Conservation (phyloP, 2,113 vertebrate genomes). For the Suncus etruscus region DNA sequence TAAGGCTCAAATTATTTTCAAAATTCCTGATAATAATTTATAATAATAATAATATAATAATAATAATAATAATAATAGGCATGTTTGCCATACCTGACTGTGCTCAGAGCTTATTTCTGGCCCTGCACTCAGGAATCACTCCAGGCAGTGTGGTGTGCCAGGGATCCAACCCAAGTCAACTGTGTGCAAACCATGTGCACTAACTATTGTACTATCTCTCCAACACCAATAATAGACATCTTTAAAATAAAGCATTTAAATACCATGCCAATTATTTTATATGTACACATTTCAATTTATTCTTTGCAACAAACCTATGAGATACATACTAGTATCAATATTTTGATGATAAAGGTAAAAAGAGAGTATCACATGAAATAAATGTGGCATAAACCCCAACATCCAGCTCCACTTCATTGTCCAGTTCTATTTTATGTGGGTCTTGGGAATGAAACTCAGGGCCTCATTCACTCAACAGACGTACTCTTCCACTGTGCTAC, state of each 20-base stretch:
- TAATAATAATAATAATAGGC: neutral
- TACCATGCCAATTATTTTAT: constrained; percentile 35
- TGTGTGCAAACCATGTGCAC: no score
- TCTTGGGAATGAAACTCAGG: no score
- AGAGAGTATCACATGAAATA: neutral
- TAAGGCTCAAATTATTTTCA: constrained; percentile 3
- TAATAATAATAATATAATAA: neutral
- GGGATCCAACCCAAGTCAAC: neutral
- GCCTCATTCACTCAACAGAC: no score
- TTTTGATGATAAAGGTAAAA: constrained; percentile 51
- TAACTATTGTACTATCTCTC: neutral
- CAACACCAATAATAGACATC: neutral
- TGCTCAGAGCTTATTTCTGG: neutral
- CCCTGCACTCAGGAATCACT: neutral
- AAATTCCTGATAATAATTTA: neutral
- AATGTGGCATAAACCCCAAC: neutral
- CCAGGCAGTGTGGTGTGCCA: neutral
- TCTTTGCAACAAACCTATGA: neutral
- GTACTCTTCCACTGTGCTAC: no score
- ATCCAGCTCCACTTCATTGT: neutral
- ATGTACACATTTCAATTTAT: neutral
- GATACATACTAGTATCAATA: neutral
- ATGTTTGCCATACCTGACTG: neutral
- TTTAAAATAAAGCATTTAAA: constrained; percentile 1
- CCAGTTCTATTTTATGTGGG: neutral